Evolutionary conservation across 2,888 invertebrate genomes (phyloP).

Genomic region (Luffia ferchaultella): DNA sequence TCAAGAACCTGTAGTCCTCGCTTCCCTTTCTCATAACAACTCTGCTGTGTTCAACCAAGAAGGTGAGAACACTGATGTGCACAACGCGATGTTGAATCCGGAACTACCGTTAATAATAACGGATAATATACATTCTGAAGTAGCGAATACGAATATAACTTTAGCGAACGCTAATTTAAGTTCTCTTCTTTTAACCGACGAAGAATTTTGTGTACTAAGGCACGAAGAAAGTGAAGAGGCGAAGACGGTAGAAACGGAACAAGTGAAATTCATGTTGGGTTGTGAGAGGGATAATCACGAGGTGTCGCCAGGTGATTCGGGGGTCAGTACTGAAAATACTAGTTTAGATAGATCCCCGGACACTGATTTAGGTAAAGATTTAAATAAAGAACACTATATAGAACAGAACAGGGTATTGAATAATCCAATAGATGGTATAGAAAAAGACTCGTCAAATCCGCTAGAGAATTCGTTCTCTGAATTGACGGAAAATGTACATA

Average conservation of each 20-base stretch:
- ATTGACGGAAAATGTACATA: constrained; percentile 16
- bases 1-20: constrained; percentile 63
- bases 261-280: constrained; percentile 54
- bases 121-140: constrained; percentile 43
- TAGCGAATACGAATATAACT: constrained; percentile 62
- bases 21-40: constrained; percentile 57
- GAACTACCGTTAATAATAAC: constrained; percentile 48
- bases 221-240: constrained; percentile 28
- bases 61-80: constrained; percentile 31
- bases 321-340: constrained; percentile 77
- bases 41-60: constrained; percentile 52
- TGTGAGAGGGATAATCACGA: constrained; percentile 49
- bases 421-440: constrained; percentile 28
- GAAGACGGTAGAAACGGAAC: constrained; percentile 30
- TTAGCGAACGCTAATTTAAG: constrained; percentile 71
- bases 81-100: constrained; percentile 29
- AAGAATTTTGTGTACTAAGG: constrained; percentile 49
- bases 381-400: constrained; percentile 41
- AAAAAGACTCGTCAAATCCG: constrained; percentile 24
- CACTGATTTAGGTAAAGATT: constrained; percentile 49
- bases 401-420: constrained; percentile 52
- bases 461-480: constrained; percentile 47
- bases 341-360: constrained; percentile 72
- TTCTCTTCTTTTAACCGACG: constrained; percentile 62
- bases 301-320: constrained; percentile 67